Conservation (phyloP, 2,888 invertebrate species). For the Cerastoderma edule region DNA sequence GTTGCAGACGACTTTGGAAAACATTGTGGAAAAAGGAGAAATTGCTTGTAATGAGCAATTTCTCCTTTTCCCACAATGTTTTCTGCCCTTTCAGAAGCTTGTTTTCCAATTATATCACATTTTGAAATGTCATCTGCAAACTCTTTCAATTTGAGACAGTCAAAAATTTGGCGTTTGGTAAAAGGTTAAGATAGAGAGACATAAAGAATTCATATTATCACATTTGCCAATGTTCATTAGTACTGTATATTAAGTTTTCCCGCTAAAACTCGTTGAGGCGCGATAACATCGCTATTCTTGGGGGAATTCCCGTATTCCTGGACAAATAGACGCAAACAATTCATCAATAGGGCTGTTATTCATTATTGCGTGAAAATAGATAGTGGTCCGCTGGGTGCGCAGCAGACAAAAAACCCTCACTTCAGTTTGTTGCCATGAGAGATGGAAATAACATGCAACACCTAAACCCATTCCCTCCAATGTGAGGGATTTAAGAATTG, state of each 20-base stretch:
- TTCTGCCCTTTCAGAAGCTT: background rate
- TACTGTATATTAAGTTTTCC: slow-evolving; percentile 37
- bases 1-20: too few species aligned
- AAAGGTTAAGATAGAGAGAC: slow-evolving; percentile 26
- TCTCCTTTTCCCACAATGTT: background rate
- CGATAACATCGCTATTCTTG: slow-evolving; percentile 35
- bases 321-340: slow-evolving; percentile 57
- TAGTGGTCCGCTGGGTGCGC: slow-evolving; percentile 30
- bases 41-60: too few species aligned
- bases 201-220: slow-evolving; percentile 37
- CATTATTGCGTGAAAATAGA: slow-evolving; percentile 57
- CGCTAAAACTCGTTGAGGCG: slow-evolving; percentile 23
- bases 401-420: slow-evolving; percentile 25
- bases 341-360: slow-evolving; percentile 52
- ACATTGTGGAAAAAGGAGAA: background rate
- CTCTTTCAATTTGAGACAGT: too few species aligned
- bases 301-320: slow-evolving; percentile 21
- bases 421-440: too few species aligned
- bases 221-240: slow-evolving; percentile 44
- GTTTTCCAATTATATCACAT: too few species aligned
- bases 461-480: too few species aligned
- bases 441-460: too few species aligned
- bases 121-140: too few species aligned
- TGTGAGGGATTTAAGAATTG: too few species aligned
- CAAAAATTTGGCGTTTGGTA: background rate